Conservation (phyloP, 2,888 invertebrate species). For the Candidula unifasciata region DNA sequence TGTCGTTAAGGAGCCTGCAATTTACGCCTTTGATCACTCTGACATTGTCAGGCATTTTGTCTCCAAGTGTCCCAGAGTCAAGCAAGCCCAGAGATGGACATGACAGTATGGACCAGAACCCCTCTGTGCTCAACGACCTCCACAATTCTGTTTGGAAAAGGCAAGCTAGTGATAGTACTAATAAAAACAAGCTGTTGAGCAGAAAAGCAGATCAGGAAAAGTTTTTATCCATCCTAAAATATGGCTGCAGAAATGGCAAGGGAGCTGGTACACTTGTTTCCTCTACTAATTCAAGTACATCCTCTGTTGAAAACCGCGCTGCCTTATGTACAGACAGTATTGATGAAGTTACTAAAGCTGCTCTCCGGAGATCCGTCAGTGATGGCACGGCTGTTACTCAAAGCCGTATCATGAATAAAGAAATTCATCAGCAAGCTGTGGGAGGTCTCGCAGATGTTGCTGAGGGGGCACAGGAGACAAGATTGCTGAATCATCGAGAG, state of each 20-base stretch:
- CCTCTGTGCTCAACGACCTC: slow-evolving; percentile 5
- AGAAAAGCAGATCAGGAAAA: slow-evolving; percentile 54
- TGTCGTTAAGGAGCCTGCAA: slow-evolving; percentile 64
- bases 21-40: slow-evolving; percentile 62
- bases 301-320: not conserved
- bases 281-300: not conserved
- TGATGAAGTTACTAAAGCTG: slow-evolving; percentile 6
- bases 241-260: slow-evolving; percentile 25
- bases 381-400: slow-evolving; percentile 45
- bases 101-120: slow-evolving; percentile 29
- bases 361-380: slow-evolving; percentile 54
- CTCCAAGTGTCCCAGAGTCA: slow-evolving; percentile 40
- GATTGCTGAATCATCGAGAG: not conserved
- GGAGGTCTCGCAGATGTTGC: not conserved
- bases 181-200: not conserved
- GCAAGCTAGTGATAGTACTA: slow-evolving; percentile 4
- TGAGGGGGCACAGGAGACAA: not conserved
- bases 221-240: slow-evolving; percentile 59
- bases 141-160: slow-evolving; percentile 10
- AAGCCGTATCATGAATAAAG: slow-evolving; percentile 30
- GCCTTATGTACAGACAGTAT: not conserved
- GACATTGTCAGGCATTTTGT: slow-evolving; percentile 53
- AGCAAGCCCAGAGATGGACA: slow-evolving; percentile 17
- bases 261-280: not conserved
- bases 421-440: not conserved